phyloP scores from a whole-genome alignment of 2,888 invertebrate genomes.

The Luperina nickerlii region DNA sequence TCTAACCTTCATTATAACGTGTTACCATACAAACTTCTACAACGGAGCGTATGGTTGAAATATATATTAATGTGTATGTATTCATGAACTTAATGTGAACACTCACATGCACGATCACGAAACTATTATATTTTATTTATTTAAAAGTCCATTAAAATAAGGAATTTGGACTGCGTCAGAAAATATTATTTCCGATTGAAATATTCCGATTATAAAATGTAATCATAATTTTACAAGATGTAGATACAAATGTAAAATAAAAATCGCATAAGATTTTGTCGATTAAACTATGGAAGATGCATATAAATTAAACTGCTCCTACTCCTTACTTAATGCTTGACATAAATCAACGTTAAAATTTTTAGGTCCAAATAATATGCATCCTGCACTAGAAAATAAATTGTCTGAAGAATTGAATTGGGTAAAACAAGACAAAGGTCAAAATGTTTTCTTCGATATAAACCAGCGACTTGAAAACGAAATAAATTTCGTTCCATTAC shows the following conservation, averaged over 20 bases:
- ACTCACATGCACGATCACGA: conserved; percentile 79
- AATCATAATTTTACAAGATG: neutral
- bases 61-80: conserved; percentile 58
- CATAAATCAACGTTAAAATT: neutral
- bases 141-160: conserved; percentile 67
- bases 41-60: conserved; percentile 49
- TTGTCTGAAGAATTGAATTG: neutral
- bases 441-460: neutral
- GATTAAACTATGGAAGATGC: neutral
- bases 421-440: neutral
- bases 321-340: neutral
- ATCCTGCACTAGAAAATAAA: neutral
- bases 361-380: neutral
- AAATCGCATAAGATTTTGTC: neutral
- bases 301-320: conserved; percentile 1
- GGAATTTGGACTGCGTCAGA: conserved; percentile 71
- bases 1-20: neutral
- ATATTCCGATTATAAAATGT: neutral
- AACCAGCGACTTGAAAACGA: neutral
- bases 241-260: neutral
- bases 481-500: too few relatives aligned
- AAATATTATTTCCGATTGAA: conserved; percentile 43
- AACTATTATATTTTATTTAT: conserved; percentile 65
- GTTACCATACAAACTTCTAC: conserved; percentile 25
- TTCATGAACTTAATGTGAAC: conserved; percentile 68